phyloP scores from a whole-genome alignment of 2,113 vertebrate species.

The Mohoua ochrocephala region DNA sequence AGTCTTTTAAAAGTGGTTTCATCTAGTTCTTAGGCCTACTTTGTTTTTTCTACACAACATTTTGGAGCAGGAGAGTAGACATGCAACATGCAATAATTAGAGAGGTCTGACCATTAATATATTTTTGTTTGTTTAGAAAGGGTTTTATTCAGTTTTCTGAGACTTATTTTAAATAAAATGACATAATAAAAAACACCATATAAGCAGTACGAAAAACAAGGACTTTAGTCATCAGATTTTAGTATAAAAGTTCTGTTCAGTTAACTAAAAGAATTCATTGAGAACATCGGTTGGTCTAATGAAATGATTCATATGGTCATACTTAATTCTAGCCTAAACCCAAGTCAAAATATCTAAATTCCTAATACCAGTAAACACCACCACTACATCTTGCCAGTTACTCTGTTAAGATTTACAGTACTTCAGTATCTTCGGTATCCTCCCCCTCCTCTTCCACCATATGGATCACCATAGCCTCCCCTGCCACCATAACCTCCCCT shows the following conservation, averaged over 20 bases:
- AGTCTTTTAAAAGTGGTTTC: not conserved
- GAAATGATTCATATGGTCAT: conserved; percentile 22
- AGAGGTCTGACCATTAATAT: conserved; percentile 23
- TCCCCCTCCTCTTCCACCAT: conserved; percentile 60
- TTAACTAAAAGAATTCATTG: conserved; percentile 31
- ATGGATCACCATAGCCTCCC: conserved; percentile 33
- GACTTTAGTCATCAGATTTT: conserved; percentile 5
- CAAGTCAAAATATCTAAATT: not conserved
- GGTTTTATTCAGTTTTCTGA: conserved; percentile 40
- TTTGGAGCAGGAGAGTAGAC: not conserved
- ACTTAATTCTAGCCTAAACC: conserved; percentile 45
- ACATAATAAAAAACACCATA: conserved; percentile 54
- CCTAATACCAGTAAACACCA: conserved; percentile 47
- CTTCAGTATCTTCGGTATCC: conserved; percentile 71
- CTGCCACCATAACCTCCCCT: conserved; percentile 42
- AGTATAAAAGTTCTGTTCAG: conserved; percentile 39
- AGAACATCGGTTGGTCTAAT: conserved; percentile 21
- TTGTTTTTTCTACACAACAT: not conserved
- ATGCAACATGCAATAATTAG: not conserved
- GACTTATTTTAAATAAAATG: conserved; percentile 60
- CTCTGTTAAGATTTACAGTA: not conserved
- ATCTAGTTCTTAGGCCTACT: not conserved
- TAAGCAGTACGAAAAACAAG: conserved; percentile 30
- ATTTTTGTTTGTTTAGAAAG: conserved; percentile 49
- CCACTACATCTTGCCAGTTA: not conserved